Percentiles rank a stretch among this genome's conserved stretches.
phyloP scores from a whole-genome alignment of 1,140 invertebrate genomes.

The Diabrotica virgifera region DNA sequence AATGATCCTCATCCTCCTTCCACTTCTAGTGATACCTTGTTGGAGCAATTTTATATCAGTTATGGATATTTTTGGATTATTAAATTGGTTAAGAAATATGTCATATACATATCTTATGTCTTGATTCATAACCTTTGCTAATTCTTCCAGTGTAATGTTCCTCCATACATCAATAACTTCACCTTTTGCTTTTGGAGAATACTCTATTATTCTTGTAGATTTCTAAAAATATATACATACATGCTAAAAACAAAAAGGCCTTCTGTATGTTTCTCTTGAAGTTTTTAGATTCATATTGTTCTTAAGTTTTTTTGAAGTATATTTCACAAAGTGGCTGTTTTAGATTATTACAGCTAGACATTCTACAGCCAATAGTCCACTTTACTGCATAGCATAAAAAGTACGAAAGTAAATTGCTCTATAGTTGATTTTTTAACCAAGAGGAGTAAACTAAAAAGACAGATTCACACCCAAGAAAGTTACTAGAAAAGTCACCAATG shows the following conservation, averaged over 20 bases:
- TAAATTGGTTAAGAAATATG: conserved; percentile 41
- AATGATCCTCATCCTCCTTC: conserved; percentile 41
- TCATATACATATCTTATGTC: conserved; percentile 46
- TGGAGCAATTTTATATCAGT: conserved; percentile 40
- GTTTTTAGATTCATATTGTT: too few relatives aligned
- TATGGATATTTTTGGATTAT: conserved; percentile 33
- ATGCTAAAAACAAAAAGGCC: not conserved
- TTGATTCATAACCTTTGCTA: conserved; percentile 61
- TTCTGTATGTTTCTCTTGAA: too few relatives aligned
- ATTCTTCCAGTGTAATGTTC: conserved; percentile 72
- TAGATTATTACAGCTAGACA: too few relatives aligned
- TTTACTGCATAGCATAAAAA: too few relatives aligned
- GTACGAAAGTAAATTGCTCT: too few relatives aligned
- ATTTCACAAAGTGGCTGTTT: too few relatives aligned
- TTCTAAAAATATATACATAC: conserved; percentile 47
- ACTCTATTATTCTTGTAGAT: conserved; percentile 52
- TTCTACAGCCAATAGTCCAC: too few relatives aligned
- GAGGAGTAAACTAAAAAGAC: too few relatives aligned
- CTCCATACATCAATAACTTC: conserved; percentile 67
- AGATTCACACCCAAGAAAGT: too few relatives aligned
- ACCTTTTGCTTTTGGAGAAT: conserved; percentile 51
- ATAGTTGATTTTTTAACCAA: too few relatives aligned
- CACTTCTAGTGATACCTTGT: conserved; percentile 37
- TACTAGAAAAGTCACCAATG: too few relatives aligned
- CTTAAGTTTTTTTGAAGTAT: too few relatives aligned